Base-by-base conservation (phyloP, 2,888 invertebrate species). In the Hypselothyrea guttata region DNA sequence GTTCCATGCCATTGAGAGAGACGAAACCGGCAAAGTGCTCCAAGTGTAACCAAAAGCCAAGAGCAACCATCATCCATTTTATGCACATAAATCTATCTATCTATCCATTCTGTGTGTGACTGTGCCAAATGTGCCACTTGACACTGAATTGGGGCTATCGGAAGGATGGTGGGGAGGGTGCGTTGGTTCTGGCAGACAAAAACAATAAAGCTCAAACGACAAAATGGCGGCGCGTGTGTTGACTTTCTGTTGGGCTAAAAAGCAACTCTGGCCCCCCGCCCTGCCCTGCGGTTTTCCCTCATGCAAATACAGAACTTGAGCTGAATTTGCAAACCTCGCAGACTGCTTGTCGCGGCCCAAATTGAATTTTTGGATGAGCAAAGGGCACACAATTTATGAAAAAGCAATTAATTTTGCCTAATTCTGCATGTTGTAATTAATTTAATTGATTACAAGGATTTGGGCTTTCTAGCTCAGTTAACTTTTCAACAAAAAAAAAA, bases 161-260 rank as follows among this genome's bases (percentile, higher is more conserved):
- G 42, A 33, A 34, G 1, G 27, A 7, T 11, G 7, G 15, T 7
- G n/a, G 13, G 27, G 7, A 18, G 47, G 27, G 22, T 22, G 2
- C 31, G 37, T 49, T 2, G 33, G 16, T 45, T 18, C 38, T 22
- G 5, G 22, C 46, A 63, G 74, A 69, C 70, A 48, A 74, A 71
- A 69, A 64, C 71, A 73, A 69, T 74, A 69, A 64, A 64, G 64
- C 42, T 57, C 37, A 48, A 45, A 13, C 45, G 45, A 70, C 75
- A 60, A 74, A 70, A 74, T 71, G 70, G 74, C 70, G 74, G 46
- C 74, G 62, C 55, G 41, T 68, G 51, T 70, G 49, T 56, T 64
- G 59, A 60, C 38, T 63, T 46, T n/a, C 31, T 44, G 15, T 60
- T 28, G 4, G 47, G 52, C 58, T 46, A 9, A 34, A 54, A 59